Conservation (phyloP, 2,888 invertebrate species). For the Spialia ferax region DNA sequence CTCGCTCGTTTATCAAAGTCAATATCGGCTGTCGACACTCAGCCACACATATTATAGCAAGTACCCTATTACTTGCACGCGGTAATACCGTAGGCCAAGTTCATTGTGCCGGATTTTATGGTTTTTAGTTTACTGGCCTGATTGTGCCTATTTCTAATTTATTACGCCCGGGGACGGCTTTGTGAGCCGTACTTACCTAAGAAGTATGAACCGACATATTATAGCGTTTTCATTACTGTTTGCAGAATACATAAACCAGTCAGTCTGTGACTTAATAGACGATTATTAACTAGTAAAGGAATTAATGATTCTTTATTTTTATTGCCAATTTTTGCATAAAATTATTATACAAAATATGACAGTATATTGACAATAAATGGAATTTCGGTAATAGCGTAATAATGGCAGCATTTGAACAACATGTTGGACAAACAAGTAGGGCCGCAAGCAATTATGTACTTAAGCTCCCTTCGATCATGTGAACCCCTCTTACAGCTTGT, state of each 20-base stretch:
- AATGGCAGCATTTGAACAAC: slow-evolving; percentile 25
- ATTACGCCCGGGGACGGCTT: slow-evolving; percentile 44
- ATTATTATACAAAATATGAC: neutral
- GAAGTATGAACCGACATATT: no score
- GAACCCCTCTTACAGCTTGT: slow-evolving; percentile 21
- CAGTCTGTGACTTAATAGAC: neutral
- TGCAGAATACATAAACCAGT: neutral
- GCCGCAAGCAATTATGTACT: slow-evolving; percentile 29
- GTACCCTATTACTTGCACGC: slow-evolving; percentile 66
- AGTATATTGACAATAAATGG: neutral
- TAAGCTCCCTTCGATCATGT: slow-evolving; percentile 28
- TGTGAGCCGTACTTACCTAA: slow-evolving; percentile 15
- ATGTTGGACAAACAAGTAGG: slow-evolving; percentile 25
- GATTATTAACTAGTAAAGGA: neutral
- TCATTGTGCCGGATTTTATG: slow-evolving; percentile 47
- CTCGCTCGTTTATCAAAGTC: slow-evolving; percentile 84
- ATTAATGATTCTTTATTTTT: neutral
- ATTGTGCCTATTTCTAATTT: slow-evolving; percentile 48
- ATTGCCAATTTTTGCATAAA: neutral
- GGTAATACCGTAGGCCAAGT: slow-evolving; percentile 50
- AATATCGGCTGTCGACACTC: slow-evolving; percentile 80
- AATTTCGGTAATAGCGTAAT: slow-evolving; percentile 28
- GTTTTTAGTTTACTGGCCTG: slow-evolving; percentile 47
- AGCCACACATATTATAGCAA: slow-evolving; percentile 67
- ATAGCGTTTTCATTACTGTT: slow-evolving; percentile 22